A percentile compares a stretch with the other conserved stretches of the same genome.
These are phyloP conservation scores for Brenthis daphne DNA, from an alignment of 2,888 invertebrate genomes.

Conservation along the genomic window DNA sequence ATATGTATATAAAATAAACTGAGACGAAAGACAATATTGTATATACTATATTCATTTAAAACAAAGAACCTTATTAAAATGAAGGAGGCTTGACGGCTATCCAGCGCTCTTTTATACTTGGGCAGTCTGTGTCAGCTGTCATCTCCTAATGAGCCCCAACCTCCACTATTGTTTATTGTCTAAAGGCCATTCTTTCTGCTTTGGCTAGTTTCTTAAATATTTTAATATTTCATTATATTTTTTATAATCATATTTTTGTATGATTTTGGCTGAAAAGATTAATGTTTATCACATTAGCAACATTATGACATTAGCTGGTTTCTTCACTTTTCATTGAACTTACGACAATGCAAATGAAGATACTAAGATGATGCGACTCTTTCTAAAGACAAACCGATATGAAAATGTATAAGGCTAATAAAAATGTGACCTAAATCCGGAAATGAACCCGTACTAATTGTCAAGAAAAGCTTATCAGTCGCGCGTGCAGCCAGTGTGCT, in stretches of 20 bases:
- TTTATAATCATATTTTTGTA: not conserved
- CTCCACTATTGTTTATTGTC: constrained; percentile 23
- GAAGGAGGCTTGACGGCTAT: constrained; percentile 21
- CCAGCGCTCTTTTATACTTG: constrained; percentile 21
- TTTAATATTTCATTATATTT: not conserved
- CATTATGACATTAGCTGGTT: no score
- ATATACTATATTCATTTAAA: constrained; percentile 7
- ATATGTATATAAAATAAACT: not conserved
- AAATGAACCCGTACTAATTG: no score
- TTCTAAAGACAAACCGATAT: constrained; percentile 5
- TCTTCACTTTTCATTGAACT: not conserved
- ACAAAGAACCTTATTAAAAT: constrained; percentile 31
- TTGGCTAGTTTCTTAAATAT: not conserved
- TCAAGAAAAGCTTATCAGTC: no score
- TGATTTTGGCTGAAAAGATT: not conserved
- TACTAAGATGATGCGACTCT: not conserved
- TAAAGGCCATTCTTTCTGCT: constrained; percentile 14
- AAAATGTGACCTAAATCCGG: not conserved
- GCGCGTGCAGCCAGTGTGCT: no score
- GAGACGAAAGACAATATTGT: constrained; percentile 14
- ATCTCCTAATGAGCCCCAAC: constrained; percentile 23
- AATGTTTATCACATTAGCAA: no score
- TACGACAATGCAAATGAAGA: constrained; percentile 3
- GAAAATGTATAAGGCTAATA: not conserved
- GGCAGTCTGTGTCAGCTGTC: constrained; percentile 26